Conservation (phyloP, 1,140 invertebrate genomes). For the Drosophila repletoides region DNA sequence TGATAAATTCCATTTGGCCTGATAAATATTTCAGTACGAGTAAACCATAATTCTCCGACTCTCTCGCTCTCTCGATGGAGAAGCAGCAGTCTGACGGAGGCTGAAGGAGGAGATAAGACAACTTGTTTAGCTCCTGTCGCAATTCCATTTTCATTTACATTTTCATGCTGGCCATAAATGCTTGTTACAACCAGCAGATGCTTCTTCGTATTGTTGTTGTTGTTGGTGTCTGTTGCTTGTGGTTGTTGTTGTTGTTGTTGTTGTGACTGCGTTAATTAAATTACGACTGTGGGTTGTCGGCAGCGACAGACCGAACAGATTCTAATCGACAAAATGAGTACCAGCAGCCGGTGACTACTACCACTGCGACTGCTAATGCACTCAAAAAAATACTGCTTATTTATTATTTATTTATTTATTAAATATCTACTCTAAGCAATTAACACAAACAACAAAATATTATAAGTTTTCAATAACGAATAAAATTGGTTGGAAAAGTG, state of each 20-base stretch:
- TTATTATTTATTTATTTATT: too few species aligned
- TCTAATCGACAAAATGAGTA: constrained; percentile 41
- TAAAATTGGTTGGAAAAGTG: background rate
- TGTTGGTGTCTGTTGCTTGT: too few species aligned
- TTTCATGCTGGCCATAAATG: constrained; percentile 45
- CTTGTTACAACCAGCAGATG: constrained; percentile 26
- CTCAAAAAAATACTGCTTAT: too few species aligned
- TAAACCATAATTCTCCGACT: background rate
- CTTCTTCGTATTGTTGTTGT: constrained; percentile 9
- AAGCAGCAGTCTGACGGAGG: too few species aligned
- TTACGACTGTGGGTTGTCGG: constrained; percentile 32
- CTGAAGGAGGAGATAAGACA: background rate
- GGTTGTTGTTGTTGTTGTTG: background rate
- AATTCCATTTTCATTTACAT: constrained; percentile 42
- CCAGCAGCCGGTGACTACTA: background rate
- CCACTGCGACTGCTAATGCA: too few species aligned
- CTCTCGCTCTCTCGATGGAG: background rate
- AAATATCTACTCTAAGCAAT: too few species aligned
- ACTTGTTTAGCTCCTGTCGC: constrained; percentile 38
- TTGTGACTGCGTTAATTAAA: constrained; percentile 38
- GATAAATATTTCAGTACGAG: constrained; percentile 28
- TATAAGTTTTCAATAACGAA: too few species aligned
- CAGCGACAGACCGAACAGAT: constrained; percentile 26
- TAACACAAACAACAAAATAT: too few species aligned
- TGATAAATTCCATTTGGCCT: constrained; percentile 17